These are phyloP conservation scores for Sebastolobus alascanus DNA, from an alignment of 2,797 vertebrate species.

Conservation along the genomic window DNA sequence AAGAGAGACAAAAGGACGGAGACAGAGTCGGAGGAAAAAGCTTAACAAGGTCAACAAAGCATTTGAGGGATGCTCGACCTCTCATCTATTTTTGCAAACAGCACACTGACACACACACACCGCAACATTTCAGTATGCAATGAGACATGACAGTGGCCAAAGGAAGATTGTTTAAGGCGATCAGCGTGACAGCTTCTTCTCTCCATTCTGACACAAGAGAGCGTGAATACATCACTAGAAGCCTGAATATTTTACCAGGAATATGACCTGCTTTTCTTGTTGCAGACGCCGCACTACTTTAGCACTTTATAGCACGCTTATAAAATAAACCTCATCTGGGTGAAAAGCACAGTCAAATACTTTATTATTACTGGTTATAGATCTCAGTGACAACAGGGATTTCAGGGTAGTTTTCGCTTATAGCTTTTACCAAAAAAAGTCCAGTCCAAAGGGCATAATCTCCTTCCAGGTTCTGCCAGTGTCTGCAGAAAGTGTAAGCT, in stretches of 20 bases:
- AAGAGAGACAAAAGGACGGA: slow-evolving; percentile 61
- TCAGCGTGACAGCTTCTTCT: slow-evolving; percentile 52
- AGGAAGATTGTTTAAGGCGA: slow-evolving; percentile 53
- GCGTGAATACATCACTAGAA: slow-evolving; percentile 33
- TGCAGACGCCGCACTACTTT: slow-evolving; percentile 2
- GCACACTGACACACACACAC: slow-evolving; percentile 31
- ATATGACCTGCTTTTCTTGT: slow-evolving; percentile 13
- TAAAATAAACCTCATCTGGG: slow-evolving; percentile 33
- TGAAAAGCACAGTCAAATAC: slow-evolving; percentile 13
- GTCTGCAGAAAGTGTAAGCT: slow-evolving; percentile 58
- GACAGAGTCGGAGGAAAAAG: slow-evolving; percentile 40
- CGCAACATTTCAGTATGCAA: slow-evolving; percentile 35
- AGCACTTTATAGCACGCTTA: slow-evolving; percentile 12
- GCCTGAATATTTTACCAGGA: slow-evolving; percentile 45
- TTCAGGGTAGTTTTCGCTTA: not conserved
- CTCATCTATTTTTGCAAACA: slow-evolving; percentile 44
- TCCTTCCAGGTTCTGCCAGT: slow-evolving; percentile 43
- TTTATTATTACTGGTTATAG: slow-evolving; percentile 13
- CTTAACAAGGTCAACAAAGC: slow-evolving; percentile 75
- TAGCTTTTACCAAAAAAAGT: slow-evolving; percentile 21
- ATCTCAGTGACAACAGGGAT: slow-evolving; percentile 23
- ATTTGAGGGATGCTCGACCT: slow-evolving; percentile 69
- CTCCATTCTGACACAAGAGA: slow-evolving; percentile 31
- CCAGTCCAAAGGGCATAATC: slow-evolving; percentile 50
- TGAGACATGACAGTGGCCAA: slow-evolving; percentile 67